phyloP scores from a whole-genome alignment of 2,113 vertebrate species.

The Ahaetulla prasina region DNA sequence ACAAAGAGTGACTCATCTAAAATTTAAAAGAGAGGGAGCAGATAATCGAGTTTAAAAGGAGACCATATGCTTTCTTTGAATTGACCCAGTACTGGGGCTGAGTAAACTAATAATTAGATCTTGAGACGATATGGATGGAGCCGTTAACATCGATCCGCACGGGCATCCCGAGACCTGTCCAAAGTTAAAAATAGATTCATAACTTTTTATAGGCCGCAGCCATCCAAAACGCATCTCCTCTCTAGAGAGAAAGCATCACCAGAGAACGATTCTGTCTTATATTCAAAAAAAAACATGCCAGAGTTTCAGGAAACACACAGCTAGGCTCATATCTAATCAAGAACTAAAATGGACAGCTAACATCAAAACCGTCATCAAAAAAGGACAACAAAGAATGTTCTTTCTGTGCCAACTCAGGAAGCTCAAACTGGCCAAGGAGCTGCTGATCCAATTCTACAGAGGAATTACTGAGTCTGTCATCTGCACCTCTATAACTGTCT shows the following conservation, averaged over 20 bases:
- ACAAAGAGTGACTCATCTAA: not conserved
- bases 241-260: not conserved
- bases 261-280: not conserved
- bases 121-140: not conserved
- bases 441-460: too few species aligned
- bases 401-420: too few species aligned
- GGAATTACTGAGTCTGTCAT: too few species aligned
- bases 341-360: too few species aligned
- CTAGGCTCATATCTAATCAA: not conserved
- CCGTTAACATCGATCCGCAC: not conserved
- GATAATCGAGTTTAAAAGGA: not conserved
- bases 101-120: slow-evolving; percentile 47
- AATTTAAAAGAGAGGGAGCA: not conserved
- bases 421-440: too few species aligned
- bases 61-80: not conserved
- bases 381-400: too few species aligned
- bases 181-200: not conserved
- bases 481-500: too few species aligned
- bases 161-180: not conserved
- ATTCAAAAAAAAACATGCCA: not conserved
- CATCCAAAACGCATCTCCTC: not conserved
- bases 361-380: too few species aligned
- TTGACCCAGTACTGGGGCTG: not conserved
- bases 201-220: not conserved
- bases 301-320: not conserved